Conservation (phyloP, 2,888 invertebrate genomes). For the Sialis fuliginosa region DNA sequence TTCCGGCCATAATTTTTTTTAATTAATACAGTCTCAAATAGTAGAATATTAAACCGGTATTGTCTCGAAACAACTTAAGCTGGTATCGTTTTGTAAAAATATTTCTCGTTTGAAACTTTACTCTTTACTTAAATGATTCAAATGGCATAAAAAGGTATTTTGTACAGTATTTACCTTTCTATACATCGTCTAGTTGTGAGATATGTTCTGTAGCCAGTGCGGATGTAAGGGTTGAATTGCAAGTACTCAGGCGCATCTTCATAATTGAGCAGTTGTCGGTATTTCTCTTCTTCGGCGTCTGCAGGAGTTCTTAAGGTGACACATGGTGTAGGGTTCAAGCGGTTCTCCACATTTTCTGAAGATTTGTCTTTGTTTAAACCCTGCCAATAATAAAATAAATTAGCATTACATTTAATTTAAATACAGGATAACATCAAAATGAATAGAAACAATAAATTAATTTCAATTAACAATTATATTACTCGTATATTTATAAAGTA, state of each 20-base stretch:
- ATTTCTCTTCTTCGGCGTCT: conserved; percentile 13
- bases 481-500: too few species aligned
- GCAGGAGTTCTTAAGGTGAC: not conserved
- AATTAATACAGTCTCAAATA: not conserved
- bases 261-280: conserved; percentile 23
- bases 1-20: too few species aligned
- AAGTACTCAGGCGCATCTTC: conserved; percentile 62
- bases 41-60: not conserved
- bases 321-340: not conserved
- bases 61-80: not conserved
- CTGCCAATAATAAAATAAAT: too few species aligned
- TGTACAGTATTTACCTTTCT: conserved; percentile 46
- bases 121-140: too few species aligned
- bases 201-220: conserved; percentile 68
- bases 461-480: too few species aligned
- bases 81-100: too few species aligned
- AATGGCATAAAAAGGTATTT: not conserved
- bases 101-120: too few species aligned
- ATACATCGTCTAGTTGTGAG: conserved; percentile 68
- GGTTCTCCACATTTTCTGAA: not conserved
- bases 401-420: too few species aligned
- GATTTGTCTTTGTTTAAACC: not conserved
- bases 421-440: too few species aligned
- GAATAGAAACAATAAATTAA: too few species aligned
- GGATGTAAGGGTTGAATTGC: conserved; percentile 73